Base-by-base conservation (phyloP, 2,797 vertebrate genomes). In the Sparidentex hasta region DNA sequence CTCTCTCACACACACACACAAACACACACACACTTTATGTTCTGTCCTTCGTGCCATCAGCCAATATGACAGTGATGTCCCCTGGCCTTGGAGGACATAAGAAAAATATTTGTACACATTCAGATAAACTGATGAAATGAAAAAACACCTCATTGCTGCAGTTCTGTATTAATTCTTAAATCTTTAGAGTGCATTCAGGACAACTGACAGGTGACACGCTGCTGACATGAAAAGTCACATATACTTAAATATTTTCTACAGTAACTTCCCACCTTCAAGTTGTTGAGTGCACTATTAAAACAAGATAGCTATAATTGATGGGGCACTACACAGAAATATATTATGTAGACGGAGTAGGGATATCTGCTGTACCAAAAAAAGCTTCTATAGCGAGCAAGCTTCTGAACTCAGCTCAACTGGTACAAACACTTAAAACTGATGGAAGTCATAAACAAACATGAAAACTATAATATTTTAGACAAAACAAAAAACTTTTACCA, bases 401-500 rank as follows among this genome's bases (percentile, higher is more conserved):
- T 43, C 5, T 62, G 50, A 71, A 57, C 44, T 29, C 27, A 11
- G 29, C 11, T 46, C 11, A 38, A 14, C 17, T 7, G 11, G 46
- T 18, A 71, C 48, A 17, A 44, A 56, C 41, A 48, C 16, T 43
- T 59, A 16, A 38, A 41, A 41, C 11, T 51, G n/a, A 47, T 23
- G 8, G 3, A 29, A 48, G 51, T 47, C 12, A 65, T 25, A 0
- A 63, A 70, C 29, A 29, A 65, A 47, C 29, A 73, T 18, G 3
- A 83, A 71, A 43, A 11, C 54, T 74, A 72, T 57, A 69, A 76
- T 33, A 46, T 66, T 58, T 29, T 48, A 3, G 27, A 80, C 63
- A 71, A 54, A 69, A 51, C 4, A 55, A 66, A 59, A 1, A 56
- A 21, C 3, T 25, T 83, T 79, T 63, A 84, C 84, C 77, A 80